Evolutionary conservation across 2,113 vertebrate genomes (phyloP), one percentile per base, ranked within the genome.

Genomic region (Rhineura floridana): DNA sequence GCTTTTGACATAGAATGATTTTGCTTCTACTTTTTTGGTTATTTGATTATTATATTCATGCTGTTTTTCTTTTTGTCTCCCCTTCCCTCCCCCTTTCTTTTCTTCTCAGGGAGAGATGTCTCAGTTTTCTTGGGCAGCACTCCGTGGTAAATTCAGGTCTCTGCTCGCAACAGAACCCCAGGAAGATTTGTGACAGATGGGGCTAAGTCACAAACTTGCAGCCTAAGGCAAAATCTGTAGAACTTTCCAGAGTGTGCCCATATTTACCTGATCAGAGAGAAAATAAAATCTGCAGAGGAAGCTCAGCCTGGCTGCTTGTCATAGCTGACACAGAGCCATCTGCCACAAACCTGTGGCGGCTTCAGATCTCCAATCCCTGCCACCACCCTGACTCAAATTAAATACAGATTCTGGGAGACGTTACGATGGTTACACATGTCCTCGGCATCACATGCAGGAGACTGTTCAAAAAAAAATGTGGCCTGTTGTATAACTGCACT

Each of bases 151-250:
- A 93, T 99, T 98, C 97, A 96, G 96, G 96, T 96, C 97, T 96
- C 97, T 99, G 90, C 98, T 99, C 96, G 95, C 97, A 98, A 95
- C 97, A 96, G 96, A 97, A 97, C 96, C 97, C 88, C 93, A 81
- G 95, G 97, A 98, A 98, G 98, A 98, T 98, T 97, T 98, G 97
- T 98, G 98, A 98, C 98, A 99, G 98, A 98, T 98, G 98, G 98
- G 95, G 96, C 96, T 96, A 97, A 98, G 98, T 98, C 98, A 97
- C 98, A 98, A 98, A 98, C 98, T 98, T 98, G 97, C 97, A 97
- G 98, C 98, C 98, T 96, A 95, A 94, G 97, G 98, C 97, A 95
- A 97, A 97, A 98, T 97, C 93, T 96, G 97, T 97, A 96, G 97
- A 98, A 98, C 97, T 98, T 98, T 98, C 97, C 97, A 98, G 97